phyloP scores from a whole-genome alignment of 1,140 invertebrate species.

The Nasonia giraulti region DNA sequence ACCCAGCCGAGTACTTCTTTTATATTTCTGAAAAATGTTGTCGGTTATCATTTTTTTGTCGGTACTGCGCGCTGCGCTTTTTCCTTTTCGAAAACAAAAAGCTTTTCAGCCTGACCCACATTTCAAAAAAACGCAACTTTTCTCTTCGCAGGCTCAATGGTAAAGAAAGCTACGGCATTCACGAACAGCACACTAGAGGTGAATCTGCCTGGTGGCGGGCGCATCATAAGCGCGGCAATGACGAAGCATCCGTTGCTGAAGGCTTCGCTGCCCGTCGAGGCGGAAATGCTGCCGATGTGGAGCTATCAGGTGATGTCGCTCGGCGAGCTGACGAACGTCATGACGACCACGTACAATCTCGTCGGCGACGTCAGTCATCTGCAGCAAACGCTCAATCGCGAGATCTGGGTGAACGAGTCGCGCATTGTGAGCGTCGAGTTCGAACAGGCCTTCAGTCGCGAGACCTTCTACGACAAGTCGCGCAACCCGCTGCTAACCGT shows the following conservation, averaged over 20 bases:
- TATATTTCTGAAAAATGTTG: background rate
- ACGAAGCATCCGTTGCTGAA: constrained; percentile 91
- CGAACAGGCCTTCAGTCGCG: constrained; percentile 89
- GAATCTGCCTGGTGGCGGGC: constrained; percentile 81
- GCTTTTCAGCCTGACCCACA: background rate
- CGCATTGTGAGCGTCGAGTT: constrained; percentile 92
- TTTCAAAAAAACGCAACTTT: constrained; percentile 7
- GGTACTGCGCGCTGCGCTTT: background rate
- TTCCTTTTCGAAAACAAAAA: background rate
- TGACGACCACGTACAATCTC: constrained; percentile 86
- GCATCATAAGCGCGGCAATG: constrained; percentile 83
- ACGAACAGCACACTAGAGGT: constrained; percentile 86
- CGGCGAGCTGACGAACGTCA: constrained; percentile 85
- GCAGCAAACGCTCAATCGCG: constrained; percentile 86
- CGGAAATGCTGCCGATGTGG: constrained; percentile 93
- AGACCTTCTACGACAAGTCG: constrained; percentile 91
- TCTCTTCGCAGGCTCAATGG: constrained; percentile 75
- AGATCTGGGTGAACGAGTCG: constrained; percentile 89
- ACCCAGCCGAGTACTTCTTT: background rate
- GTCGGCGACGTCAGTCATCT: constrained; percentile 88
- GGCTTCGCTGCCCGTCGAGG: constrained; percentile 90
- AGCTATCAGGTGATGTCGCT: constrained; percentile 85
- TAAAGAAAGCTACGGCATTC: constrained; percentile 83
- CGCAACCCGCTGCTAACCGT: constrained; percentile 88
- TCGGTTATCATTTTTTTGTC: background rate